Evolutionary conservation across 1,140 invertebrate genomes (phyloP), one percentile per base, ranked within the genome.

Genomic region (Cyclargus thomasi): DNA sequence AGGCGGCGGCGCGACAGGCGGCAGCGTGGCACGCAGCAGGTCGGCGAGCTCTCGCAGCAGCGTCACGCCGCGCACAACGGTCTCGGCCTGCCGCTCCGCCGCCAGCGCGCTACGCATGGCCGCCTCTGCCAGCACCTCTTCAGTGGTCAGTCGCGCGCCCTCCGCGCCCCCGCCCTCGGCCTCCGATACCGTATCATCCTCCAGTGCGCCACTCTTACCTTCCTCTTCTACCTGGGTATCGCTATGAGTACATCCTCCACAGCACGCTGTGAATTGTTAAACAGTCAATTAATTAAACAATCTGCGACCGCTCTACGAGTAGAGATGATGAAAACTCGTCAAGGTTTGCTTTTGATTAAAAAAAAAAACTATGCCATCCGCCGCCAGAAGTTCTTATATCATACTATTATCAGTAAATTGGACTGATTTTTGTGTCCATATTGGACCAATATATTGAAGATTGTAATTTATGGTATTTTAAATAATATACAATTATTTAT

Each of bases 251-350:
- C 55, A 59, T 18, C 18, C 55, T 11, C 55, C 55, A 18, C 55
- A 59, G 11, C 55, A 59, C 21, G 55, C 55, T 59, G 55, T 21
- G 21, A 59, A 59, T 53, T n/a, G n/a, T n/a, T n/a, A n/a, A n/a
- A n/a, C n/a, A n/a, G n/a, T n/a, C n/a, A n/a, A n/a, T n/a, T n/a
- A n/a, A n/a, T n/a, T n/a, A n/a, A n/a, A n/a, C n/a, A n/a, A n/a
- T n/a, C n/a, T n/a, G n/a, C n/a, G n/a, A n/a, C n/a, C n/a, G n/a
- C n/a, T n/a, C n/a, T n/a, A n/a, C n/a, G n/a, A n/a, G n/a, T n/a
- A n/a, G n/a, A n/a, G n/a, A n/a, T n/a, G n/a, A n/a, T n/a, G n/a
- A n/a, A n/a, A n/a, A n/a, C n/a, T n/a, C n/a, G n/a, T n/a, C n/a
- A n/a, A n/a, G n/a, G n/a, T n/a, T n/a, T n/a, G n/a, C n/a, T n/a